Base-by-base conservation (phyloP, 2,113 vertebrate genomes). In the Craseonycteris thonglongyai region DNA sequence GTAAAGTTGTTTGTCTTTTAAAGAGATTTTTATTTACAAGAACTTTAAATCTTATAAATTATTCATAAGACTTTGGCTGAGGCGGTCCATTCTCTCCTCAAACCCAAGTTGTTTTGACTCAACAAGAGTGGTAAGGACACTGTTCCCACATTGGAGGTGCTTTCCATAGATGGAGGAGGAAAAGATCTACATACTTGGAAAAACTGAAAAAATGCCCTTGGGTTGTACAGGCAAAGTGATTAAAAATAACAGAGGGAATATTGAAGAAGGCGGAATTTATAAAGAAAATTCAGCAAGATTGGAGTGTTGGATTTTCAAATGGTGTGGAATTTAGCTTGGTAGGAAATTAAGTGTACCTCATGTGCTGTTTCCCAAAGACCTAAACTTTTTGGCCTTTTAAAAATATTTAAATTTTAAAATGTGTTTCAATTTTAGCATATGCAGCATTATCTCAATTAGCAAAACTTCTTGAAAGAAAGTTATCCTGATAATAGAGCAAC, bases 341-440 rank as follows among this genome's bases (percentile, higher is more conserved):
- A 10, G 22, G 24, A 40, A 92, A 79, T 26, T 72, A 21, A 24
- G 15, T 59, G 16, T 61, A 4, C 2, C 51, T 82, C 33, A n/a
- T n/a, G 7, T 35, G 51, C 56, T 54, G 85, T 65, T 54, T 87
- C 63, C 51, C 61, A 86, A 40, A 47, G 5, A 63, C 13, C 40
- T 66, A 82, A 87, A 51, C 4, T 58, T 68, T 68, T 49, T 66
- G 22, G 6, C 14, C 9, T 86, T 72, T 71, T 61, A 42, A 75
- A 93, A 78, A 69, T 83, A 90, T 90, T 93, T 80, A 74, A 92
- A 28, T 51, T 76, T 94, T 68, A 21, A 74, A 69, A 54, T 69
- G 14, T 14, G 8, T 85, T 35, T 14, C 54, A 75, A 12, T 65
- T 40, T 90, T 65, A 84, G 24, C 30, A 96, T 71, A 58, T 75